Evolutionary conservation across 2,797 vertebrate genomes (phyloP).

Genomic region (Erpetoichthys calabaricus): DNA sequence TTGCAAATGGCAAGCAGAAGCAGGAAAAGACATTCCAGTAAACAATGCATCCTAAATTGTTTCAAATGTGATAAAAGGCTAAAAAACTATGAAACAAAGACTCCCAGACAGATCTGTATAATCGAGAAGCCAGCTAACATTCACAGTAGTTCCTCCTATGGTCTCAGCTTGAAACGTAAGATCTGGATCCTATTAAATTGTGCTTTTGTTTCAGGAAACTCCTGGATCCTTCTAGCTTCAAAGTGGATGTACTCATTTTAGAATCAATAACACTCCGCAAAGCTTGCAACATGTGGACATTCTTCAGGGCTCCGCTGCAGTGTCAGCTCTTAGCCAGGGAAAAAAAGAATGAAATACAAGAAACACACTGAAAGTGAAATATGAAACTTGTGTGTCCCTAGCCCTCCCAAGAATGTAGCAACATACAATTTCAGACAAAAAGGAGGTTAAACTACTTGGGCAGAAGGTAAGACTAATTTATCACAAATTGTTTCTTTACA

Average conservation of each 20-base stretch:
- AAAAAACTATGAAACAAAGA: too few relatives aligned
- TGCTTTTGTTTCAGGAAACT: slow-evolving; percentile 40
- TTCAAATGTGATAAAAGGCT: too few relatives aligned
- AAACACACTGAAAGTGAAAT: neutral
- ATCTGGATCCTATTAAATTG: slow-evolving; percentile 50
- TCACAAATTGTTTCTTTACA: too few relatives aligned
- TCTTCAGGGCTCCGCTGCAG: neutral
- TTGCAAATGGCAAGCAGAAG: slow-evolving; percentile 36
- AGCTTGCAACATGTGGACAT: slow-evolving; percentile 10
- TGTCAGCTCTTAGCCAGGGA: slow-evolving; percentile 6
- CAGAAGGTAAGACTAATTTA: too few relatives aligned
- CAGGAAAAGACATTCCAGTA: slow-evolving; percentile 18
- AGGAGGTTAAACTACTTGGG: too few relatives aligned
- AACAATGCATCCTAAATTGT: too few relatives aligned
- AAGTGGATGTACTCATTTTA: slow-evolving; percentile 29
- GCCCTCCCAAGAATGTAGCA: too few relatives aligned
- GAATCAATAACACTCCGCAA: slow-evolving; percentile 6
- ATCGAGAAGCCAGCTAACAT: slow-evolving; percentile 9
- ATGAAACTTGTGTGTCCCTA: slow-evolving; percentile 13
- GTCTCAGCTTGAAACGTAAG: neutral
- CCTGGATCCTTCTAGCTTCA: slow-evolving; percentile 48
- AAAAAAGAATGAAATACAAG: slow-evolving; percentile 1
- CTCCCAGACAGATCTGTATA: neutral
- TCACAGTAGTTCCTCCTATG: neutral
- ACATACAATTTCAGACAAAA: too few relatives aligned